These are phyloP conservation scores for Crypturellus undulatus DNA, from an alignment of 2,113 vertebrate genomes.

Conservation along the genomic window DNA sequence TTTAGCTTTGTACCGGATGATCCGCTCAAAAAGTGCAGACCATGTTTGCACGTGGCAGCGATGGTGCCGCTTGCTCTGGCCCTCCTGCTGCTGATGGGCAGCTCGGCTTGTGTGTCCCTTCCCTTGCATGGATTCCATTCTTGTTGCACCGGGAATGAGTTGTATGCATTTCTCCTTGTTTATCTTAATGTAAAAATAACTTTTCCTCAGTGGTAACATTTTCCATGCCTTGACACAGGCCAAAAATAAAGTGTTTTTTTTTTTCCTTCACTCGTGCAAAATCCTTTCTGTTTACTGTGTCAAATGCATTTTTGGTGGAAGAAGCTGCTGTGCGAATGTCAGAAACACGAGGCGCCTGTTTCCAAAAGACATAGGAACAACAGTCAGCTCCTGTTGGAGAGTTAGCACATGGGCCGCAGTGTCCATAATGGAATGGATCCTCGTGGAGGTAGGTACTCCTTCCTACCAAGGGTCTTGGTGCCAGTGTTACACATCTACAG, in stretches of 20 bases:
- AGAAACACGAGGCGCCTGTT: not conserved
- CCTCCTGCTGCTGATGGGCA: not conserved
- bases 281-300: slow-evolving; percentile 23
- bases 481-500: not conserved
- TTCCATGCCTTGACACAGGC: not conserved
- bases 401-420: not conserved
- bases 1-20: not conserved
- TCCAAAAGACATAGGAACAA: not conserved
- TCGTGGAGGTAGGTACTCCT: not conserved
- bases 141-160: not conserved
- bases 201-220: not conserved
- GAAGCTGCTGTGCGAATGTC: not conserved
- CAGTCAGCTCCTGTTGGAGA: not conserved
- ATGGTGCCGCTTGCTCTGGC: rapidly evolving
- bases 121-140: not conserved
- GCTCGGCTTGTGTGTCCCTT: not conserved
- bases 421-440: not conserved
- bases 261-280: not conserved
- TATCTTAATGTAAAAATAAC: not conserved
- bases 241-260: not conserved
- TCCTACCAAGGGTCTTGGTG: not conserved
- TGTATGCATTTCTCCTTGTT: not conserved
- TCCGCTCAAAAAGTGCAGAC: slow-evolving; percentile 46
- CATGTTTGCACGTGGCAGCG: not conserved
- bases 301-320: slow-evolving; percentile 4